phyloP scores from a whole-genome alignment of 2,888 invertebrate species.

The Cheilosia variabilis region DNA sequence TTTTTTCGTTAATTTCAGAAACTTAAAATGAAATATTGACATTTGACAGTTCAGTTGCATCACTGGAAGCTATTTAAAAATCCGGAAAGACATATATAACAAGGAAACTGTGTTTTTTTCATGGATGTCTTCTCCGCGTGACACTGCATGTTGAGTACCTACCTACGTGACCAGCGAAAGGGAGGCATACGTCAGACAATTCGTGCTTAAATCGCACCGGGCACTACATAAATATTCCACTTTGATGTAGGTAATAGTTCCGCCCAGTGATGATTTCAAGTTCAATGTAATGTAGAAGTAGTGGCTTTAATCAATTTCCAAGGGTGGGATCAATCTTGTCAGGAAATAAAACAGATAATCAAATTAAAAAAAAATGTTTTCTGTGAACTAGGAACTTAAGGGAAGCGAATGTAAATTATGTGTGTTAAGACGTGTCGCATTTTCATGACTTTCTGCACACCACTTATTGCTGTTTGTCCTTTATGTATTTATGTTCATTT shows the following conservation, averaged over 20 bases:
- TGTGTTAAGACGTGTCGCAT: too few species aligned
- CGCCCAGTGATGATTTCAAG: slow-evolving; percentile 11
- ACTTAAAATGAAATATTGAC: slow-evolving; percentile 1
- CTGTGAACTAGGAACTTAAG: background rate
- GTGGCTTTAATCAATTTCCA: slow-evolving; percentile 10
- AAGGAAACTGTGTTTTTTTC: background rate
- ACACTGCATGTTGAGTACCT: slow-evolving; percentile 2
- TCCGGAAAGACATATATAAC: slow-evolving; percentile 27
- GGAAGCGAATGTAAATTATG: too few species aligned
- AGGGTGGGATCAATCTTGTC: slow-evolving; percentile 13
- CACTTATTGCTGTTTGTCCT: too few species aligned
- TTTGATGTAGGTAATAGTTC: background rate
- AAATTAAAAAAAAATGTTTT: background rate
- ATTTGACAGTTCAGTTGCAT: slow-evolving; percentile 20
- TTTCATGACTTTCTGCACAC: too few species aligned
- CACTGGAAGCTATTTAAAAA: slow-evolving; percentile 13
- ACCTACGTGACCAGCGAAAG: slow-evolving; percentile 33
- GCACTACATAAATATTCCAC: background rate
- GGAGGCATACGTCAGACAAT: background rate
- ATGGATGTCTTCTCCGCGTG: slow-evolving; percentile 8
- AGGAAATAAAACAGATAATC: background rate
- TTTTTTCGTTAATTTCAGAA: slow-evolving; percentile 14
- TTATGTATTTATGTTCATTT: too few species aligned
- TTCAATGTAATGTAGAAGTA: slow-evolving; percentile 14
- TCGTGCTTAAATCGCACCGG: background rate